Base-by-base conservation (phyloP, 2,797 vertebrate genomes). In the Anguilla pacifica region DNA sequence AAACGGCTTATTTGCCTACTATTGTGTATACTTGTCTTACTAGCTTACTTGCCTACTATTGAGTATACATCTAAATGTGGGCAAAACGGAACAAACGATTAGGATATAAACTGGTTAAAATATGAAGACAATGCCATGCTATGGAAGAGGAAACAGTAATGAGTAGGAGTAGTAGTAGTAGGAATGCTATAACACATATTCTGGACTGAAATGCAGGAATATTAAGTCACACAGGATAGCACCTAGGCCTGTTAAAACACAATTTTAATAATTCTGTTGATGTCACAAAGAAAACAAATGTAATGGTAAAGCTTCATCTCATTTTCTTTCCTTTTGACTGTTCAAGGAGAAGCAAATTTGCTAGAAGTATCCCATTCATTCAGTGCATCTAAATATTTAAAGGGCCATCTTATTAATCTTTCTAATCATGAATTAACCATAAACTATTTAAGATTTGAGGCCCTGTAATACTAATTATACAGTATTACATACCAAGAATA, bases 321-420 rank as follows among this genome's bases (percentile, higher is more conserved):
- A 49, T 81, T 81, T n/a, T 49, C 77, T 49, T 39, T 43, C 77
- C 22, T 25, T 81, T 81, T 39, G 31, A 17, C 70, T 35, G 31
- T 35, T 81, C 35, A 81, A 81, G 74, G 39, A 81, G 6, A 22
- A 22, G 17, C 22, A 81, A 81, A 81, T 46, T 25, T 3, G 46
- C 77, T 22, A 49, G 43, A 81, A 46, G 35, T 77, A 43, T 49
- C 22, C 22, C 4, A 77, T 77, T 77, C 72, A 77, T 77, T 39
- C 35, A 39, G 72, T 46, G 9, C 39, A 46, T 81, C 77, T 81
- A 81, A 81, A 81, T 81, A 81, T 81, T 81, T 81, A 81, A 81
- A 49, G 19, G 39, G 17, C 17, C 77, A 46, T 81, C 2, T 81
- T 81, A 81, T 81, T 81, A 81, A 81, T 81, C 39, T 81, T 81